Conservation (phyloP, 1,140 invertebrate genomes). For the Sitobion miscanthi region DNA sequence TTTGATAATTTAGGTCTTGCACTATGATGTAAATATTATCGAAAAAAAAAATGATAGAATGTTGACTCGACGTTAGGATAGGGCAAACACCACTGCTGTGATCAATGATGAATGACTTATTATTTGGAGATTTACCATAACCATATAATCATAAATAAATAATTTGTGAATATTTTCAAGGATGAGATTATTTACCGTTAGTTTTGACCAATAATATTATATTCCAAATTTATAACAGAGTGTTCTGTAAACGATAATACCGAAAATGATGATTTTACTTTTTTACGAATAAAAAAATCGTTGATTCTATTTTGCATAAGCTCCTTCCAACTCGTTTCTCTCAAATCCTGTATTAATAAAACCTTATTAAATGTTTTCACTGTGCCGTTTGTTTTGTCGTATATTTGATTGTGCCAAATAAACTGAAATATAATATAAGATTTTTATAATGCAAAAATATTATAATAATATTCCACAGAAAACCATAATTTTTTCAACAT, state of each 20-base stretch:
- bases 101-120: neutral
- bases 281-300: neutral
- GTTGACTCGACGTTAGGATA: neutral
- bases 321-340: neutral
- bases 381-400: neutral
- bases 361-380: neutral
- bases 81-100: neutral
- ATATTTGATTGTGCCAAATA: neutral
- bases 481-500: neutral
- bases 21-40: neutral
- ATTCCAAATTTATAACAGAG: neutral
- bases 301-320: neutral
- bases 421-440: neutral
- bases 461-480: no score
- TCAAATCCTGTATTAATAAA: neutral
- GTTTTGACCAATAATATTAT: neutral
- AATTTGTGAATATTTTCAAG: neutral
- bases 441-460: neutral
- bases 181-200: neutral
- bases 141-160: neutral
- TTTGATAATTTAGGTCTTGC: neutral
- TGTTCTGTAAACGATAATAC: neutral
- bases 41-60: neutral
- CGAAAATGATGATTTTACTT: neutral
- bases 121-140: neutral